These are phyloP conservation scores for Actias luna DNA, from an alignment of 2,888 invertebrate genomes.

Conservation along the genomic window DNA sequence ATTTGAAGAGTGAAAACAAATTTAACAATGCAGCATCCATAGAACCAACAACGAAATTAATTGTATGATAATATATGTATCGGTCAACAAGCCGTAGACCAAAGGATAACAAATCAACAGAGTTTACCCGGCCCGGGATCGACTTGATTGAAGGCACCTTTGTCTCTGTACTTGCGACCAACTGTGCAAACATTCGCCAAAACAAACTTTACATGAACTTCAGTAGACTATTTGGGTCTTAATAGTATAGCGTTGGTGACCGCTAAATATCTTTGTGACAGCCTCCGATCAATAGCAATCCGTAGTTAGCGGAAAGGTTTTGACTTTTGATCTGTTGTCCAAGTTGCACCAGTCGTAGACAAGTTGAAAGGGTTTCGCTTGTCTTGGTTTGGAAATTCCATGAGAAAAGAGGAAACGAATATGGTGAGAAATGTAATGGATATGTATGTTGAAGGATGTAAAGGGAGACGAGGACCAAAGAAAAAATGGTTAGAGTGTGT, in stretches of 20 bases:
- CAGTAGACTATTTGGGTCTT: neutral
- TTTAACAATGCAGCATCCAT: neutral
- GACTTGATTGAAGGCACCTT: constrained; percentile 38
- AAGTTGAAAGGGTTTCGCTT: too few relatives aligned
- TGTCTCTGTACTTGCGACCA: constrained; percentile 22
- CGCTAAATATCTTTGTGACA: neutral
- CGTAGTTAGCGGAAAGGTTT: too few relatives aligned
- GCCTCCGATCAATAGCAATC: neutral
- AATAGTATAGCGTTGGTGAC: neutral
- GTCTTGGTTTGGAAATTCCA: too few relatives aligned
- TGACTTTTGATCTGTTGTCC: too few relatives aligned
- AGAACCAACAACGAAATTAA: constrained; percentile 15
- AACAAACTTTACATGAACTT: constrained; percentile 8
- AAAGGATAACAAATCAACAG: constrained; percentile 19
- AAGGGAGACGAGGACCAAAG: too few relatives aligned
- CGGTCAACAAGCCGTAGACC: constrained; percentile 8
- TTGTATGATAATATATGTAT: constrained; percentile 22
- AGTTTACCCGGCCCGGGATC: constrained; percentile 32
- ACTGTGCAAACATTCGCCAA: constrained; percentile 3
- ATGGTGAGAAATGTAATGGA: too few relatives aligned
- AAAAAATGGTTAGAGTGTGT: too few relatives aligned
- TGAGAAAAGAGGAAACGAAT: too few relatives aligned
- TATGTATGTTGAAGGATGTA: too few relatives aligned
- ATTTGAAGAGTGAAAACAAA: neutral
- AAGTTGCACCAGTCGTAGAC: too few relatives aligned